Percentiles rank a stretch among this genome's conserved stretches.
phyloP scores from a whole-genome alignment of 2,797 vertebrate genomes.

The Acrocephalus scirpaceus region DNA sequence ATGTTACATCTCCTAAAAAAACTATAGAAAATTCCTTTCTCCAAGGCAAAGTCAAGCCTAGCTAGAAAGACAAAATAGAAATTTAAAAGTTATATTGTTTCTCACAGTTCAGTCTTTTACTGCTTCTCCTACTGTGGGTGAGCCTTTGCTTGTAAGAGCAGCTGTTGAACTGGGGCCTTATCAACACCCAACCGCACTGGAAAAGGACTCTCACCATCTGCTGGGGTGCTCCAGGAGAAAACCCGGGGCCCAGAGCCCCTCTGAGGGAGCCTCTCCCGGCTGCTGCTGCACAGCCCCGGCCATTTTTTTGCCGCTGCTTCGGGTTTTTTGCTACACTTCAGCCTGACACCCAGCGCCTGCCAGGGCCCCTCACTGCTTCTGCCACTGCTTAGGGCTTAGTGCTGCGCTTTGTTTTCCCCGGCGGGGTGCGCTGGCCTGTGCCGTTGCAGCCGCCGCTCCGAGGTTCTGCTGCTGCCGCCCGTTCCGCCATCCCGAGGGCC shows the following conservation, averaged over 20 bases:
- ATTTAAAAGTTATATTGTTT: neutral
- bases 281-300: neutral
- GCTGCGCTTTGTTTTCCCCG: neutral
- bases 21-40: neutral
- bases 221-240: neutral
- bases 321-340: neutral
- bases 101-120: neutral
- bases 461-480: neutral
- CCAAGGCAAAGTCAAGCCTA: neutral
- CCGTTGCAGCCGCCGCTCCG: neutral
- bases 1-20: neutral
- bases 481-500: too few species aligned
- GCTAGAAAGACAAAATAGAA: neutral
- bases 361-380: neutral
- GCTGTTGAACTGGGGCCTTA: neutral
- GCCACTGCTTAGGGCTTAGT: neutral
- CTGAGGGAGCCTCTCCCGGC: neutral
- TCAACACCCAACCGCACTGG: neutral
- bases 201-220: neutral
- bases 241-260: too few species aligned
- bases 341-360: neutral
- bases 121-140: neutral
- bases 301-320: neutral
- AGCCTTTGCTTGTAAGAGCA: neutral
- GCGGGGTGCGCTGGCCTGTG: too few species aligned